Evolutionary conservation across 2,888 invertebrate genomes (phyloP).

Genomic region (Cyaniris semiargus): DNA sequence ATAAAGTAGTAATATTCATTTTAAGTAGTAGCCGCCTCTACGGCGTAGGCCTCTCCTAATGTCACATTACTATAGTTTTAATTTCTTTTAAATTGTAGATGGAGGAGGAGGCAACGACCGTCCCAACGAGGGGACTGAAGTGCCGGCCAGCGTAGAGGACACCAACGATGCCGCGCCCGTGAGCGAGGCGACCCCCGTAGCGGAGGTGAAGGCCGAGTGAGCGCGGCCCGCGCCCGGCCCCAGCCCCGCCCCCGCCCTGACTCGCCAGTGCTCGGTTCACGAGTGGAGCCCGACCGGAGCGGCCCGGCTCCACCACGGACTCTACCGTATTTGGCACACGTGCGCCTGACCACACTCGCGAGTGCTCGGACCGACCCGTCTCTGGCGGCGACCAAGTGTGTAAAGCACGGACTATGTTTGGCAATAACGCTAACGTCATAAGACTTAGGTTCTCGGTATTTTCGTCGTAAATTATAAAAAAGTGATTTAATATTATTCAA

Average conservation of each 20-base stretch:
- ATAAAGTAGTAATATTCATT: no score
- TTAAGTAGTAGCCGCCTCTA: no score
- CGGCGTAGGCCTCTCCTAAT: no score
- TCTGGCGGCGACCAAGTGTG: slow-evolving; percentile 12
- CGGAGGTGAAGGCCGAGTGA: slow-evolving; percentile 62
- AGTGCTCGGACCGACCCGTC: background rate
- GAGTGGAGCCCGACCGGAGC: background rate
- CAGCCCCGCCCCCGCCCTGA: slow-evolving; percentile 36
- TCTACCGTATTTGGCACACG: background rate
- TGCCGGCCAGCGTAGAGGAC: slow-evolving; percentile 50
- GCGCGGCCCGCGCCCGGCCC: slow-evolving; percentile 36
- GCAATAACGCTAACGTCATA: slow-evolving; percentile 46
- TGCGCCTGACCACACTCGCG: background rate
- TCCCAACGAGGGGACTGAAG: slow-evolving; percentile 53
- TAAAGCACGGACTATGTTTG: slow-evolving; percentile 7
- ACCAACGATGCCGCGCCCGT: slow-evolving; percentile 51
- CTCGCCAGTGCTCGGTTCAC: slow-evolving; percentile 14
- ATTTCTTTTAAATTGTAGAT: slow-evolving; percentile 38
- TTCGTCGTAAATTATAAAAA: slow-evolving; percentile 74
- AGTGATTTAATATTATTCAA: slow-evolving; percentile 70
- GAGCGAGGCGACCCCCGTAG: slow-evolving; percentile 54
- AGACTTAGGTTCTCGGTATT: slow-evolving; percentile 69
- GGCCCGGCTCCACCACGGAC: background rate
- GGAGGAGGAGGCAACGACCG: slow-evolving; percentile 57
- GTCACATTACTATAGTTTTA: no score